These are phyloP conservation scores for Apolygus lucorum DNA, from an alignment of 1,140 invertebrate species.

Conservation along the genomic window DNA sequence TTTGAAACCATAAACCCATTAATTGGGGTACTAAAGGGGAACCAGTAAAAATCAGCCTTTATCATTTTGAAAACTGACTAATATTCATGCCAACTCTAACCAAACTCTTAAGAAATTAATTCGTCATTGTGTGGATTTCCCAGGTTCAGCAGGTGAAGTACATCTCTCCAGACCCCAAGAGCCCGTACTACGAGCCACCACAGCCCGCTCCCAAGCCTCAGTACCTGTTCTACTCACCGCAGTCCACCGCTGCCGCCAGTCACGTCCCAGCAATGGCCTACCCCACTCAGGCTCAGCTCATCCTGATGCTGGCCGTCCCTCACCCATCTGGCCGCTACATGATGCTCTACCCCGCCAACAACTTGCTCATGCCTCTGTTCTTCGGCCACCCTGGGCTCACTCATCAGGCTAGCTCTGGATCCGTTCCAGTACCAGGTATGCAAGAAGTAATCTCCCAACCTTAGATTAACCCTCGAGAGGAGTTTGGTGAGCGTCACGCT, in stretches of 20 bases:
- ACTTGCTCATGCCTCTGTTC: conserved; percentile 7
- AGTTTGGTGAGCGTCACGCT: too few species aligned
- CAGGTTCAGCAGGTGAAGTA: conserved; percentile 13
- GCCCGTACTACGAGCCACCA: conserved; percentile 4
- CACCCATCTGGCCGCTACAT: conserved; percentile 11
- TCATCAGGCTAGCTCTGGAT: neutral
- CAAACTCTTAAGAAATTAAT: too few species aligned
- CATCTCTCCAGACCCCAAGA: neutral
- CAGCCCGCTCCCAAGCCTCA: conserved; percentile 9
- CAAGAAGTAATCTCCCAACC: too few species aligned
- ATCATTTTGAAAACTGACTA: too few species aligned
- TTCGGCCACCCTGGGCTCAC: neutral
- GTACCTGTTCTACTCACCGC: conserved; percentile 6
- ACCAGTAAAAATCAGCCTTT: too few species aligned
- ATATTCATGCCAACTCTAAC: too few species aligned
- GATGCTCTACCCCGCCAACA: conserved; percentile 10
- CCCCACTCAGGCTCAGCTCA: neutral
- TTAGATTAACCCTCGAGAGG: too few species aligned
- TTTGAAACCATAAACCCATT: too few species aligned
- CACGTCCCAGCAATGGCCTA: neutral
- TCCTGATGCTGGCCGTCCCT: conserved; percentile 18
- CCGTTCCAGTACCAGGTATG: too few species aligned
- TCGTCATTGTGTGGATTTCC: too few species aligned
- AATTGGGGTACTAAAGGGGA: too few species aligned
- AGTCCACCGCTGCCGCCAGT: neutral